Evolutionary conservation across 2,888 invertebrate species (phyloP), one percentile per base, ranked within the genome.

Genomic region (Byasa hedistus): DNA sequence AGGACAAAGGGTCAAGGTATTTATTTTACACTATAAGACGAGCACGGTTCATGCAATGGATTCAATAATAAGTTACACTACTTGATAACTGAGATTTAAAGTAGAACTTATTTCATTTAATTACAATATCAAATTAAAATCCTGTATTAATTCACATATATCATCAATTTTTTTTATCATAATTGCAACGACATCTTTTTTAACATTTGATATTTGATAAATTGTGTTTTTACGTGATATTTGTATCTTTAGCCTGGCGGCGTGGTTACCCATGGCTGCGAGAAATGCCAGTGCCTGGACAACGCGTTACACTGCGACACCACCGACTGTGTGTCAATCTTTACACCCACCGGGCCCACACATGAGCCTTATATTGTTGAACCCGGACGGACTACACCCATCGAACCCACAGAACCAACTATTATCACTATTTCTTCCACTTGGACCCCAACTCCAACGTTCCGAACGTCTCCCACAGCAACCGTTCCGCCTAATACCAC

Each of bases 211-310:
- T n/a, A n/a, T n/a, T n/a, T n/a, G n/a, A n/a, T n/a, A n/a, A n/a
- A n/a, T n/a, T n/a, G 1, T n/a, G 10, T 17, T 48, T 19, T 48
- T 48, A 48, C 5, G 15, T n/a, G 17, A 48, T n/a, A 48, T 1
- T 19, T 48, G n/a, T 48, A 10, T 69, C 79, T 80, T 3, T 85
- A 96, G 94, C 96, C 97, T 0, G 95, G 96, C 22, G 94, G 94
- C 62, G 92, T 94, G 0, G 81, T 93, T 3, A 75, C 84, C 19
- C 93, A 94, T 1, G 93, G 93, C 0, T 96, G 96, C 76, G 93
- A 94, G 75, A 91, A 93, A 19, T 98, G 97, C 76, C 97, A 97
- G 74, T 98, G 98, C 75, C 88, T 96, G 10, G 93, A 96, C 77
- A 97, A 97, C 84, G 92, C 92, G 24, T 93, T 95, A 68, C 93